Conservation (phyloP, 1,140 invertebrate species). For the Eupristina koningsbergeri region DNA sequence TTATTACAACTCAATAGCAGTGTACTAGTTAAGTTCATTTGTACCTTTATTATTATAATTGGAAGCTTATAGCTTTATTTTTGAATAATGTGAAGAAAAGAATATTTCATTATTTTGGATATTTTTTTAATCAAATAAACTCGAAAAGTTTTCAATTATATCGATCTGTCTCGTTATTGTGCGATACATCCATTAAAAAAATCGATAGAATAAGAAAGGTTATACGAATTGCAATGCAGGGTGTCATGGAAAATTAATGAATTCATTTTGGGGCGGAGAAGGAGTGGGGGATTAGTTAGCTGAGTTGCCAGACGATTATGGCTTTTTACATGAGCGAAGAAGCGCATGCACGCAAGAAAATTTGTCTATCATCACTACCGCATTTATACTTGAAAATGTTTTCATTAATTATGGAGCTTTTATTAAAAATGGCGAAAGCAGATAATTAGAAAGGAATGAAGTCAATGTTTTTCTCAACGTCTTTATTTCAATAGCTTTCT, state of each 20-base stretch:
- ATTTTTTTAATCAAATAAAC: not conserved
- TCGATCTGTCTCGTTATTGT: not conserved
- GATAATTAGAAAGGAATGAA: conserved; percentile 35
- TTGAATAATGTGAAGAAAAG: not conserved
- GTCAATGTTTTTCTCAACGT: conserved; percentile 11
- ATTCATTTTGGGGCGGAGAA: conserved; percentile 27
- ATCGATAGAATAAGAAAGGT: not conserved
- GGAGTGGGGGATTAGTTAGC: too few species aligned
- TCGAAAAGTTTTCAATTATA: conserved; percentile 8
- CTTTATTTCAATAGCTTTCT: not conserved
- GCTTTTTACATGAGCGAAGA: conserved; percentile 3
- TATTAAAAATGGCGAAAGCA: conserved; percentile 38
- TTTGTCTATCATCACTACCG: conserved; percentile 25
- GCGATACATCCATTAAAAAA: not conserved
- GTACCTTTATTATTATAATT: not conserved
- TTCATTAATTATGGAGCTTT: conserved; percentile 55
- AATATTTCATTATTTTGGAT: not conserved
- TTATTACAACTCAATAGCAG: not conserved
- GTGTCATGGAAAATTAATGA: conserved; percentile 55
- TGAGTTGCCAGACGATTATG: not conserved
- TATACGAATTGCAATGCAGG: not conserved
- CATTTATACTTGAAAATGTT: conserved; percentile 62
- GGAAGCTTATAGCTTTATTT: not conserved
- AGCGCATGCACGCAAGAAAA: not conserved
- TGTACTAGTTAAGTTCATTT: not conserved